Percentiles rank a stretch among this genome's conserved stretches.
Conservation (phyloP, 1,140 invertebrate species). For the Drosophila subobscura region DNA sequence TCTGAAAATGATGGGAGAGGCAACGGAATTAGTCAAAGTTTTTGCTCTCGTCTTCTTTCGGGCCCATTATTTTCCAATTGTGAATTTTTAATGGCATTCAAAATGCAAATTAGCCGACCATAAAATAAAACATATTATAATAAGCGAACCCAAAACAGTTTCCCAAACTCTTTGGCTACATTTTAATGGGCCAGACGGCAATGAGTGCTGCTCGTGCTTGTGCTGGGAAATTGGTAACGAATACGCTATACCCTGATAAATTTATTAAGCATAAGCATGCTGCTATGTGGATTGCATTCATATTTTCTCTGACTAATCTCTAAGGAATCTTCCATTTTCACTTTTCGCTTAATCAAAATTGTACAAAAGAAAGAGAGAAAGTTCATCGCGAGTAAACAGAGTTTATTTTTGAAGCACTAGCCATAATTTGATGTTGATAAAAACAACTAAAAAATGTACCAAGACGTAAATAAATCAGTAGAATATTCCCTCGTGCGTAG, state of each 20-base stretch:
- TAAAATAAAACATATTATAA: constrained; percentile 48
- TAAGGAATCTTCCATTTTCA: too few species aligned
- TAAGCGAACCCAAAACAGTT: constrained; percentile 20
- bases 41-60: constrained; percentile 3
- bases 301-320: too few species aligned
- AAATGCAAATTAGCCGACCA: constrained; percentile 65
- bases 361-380: too few species aligned
- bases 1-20: not conserved
- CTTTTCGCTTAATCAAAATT: too few species aligned
- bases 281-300: too few species aligned
- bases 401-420: too few species aligned
- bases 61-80: constrained; percentile 70
- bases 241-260: too few species aligned
- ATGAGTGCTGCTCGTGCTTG: too few species aligned
- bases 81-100: constrained; percentile 68
- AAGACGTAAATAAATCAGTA: constrained; percentile 9
- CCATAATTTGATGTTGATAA: too few species aligned
- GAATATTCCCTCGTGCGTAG: constrained; percentile 2
- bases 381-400: too few species aligned
- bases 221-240: too few species aligned
- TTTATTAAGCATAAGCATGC: too few species aligned
- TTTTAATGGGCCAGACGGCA: constrained; percentile 21
- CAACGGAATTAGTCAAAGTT: constrained; percentile 28
- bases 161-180: constrained; percentile 37
- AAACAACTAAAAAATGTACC: constrained; percentile 5